phyloP scores from a whole-genome alignment of 2,888 invertebrate genomes.

The Chaetogeoica ovagalla region DNA sequence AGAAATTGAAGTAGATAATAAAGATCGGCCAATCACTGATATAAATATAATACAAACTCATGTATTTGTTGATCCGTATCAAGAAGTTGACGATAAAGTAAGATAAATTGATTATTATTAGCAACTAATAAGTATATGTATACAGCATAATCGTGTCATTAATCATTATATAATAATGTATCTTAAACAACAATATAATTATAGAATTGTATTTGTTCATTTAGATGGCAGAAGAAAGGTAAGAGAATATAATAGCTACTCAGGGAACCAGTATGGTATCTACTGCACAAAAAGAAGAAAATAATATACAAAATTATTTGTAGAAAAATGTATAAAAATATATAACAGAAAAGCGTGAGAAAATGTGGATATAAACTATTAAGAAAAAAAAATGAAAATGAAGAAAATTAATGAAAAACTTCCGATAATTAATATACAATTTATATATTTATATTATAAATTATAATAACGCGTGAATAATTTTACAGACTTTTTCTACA shows the following conservation, averaged over 20 bases:
- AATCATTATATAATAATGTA: too few relatives aligned
- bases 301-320: too few relatives aligned
- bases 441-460: too few relatives aligned
- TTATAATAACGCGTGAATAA: too few relatives aligned
- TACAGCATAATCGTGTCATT: conserved; percentile 9
- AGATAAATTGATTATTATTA: conserved; percentile 4
- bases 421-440: too few relatives aligned
- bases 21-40: conserved; percentile 88
- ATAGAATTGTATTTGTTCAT: conserved; percentile 55
- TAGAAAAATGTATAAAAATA: too few relatives aligned
- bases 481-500: too few relatives aligned
- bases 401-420: too few relatives aligned
- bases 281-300: conserved; percentile 57
- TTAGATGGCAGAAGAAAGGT: conserved; percentile 75
- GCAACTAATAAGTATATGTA: not conserved
- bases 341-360: too few relatives aligned
- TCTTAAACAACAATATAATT: too few relatives aligned
- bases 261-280: conserved; percentile 63
- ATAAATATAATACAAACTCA: conserved; percentile 80
- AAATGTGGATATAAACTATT: too few relatives aligned
- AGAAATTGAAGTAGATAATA: conserved; percentile 88
- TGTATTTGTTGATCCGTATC: conserved; percentile 93
- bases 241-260: conserved; percentile 69
- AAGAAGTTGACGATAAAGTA: conserved; percentile 88
- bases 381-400: too few relatives aligned